Conservation (phyloP, 64 coral and sea anemone genomes). For the Orbicella faveolata region DNA sequence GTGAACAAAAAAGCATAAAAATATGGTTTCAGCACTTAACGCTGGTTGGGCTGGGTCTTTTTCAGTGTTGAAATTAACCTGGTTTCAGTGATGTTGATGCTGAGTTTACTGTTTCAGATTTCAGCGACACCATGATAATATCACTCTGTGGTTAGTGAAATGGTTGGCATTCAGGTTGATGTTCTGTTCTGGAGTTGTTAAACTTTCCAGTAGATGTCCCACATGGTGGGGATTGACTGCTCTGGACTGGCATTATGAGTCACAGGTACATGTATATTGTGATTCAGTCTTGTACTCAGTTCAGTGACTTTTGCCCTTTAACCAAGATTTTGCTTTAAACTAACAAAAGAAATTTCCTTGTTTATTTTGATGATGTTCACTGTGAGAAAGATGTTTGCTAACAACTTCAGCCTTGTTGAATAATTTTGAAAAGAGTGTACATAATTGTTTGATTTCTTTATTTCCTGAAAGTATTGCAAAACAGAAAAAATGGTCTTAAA, state of each 20-base stretch:
- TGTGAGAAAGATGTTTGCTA: neutral
- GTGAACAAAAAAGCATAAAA: too few species aligned
- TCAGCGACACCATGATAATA: slow-evolving; percentile 49
- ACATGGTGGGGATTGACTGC: slow-evolving; percentile 93
- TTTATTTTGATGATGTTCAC: too few species aligned
- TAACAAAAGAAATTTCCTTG: too few species aligned
- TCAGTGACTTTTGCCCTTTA: neutral
- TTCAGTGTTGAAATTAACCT: too few species aligned
- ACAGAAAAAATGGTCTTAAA: too few species aligned
- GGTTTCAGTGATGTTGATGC: neutral
- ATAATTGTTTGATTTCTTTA: too few species aligned
- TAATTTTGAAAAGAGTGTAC: too few species aligned
- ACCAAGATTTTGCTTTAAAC: neutral
- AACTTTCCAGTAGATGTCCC: slow-evolving; percentile 77
- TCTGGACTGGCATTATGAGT: slow-evolving; percentile 94
- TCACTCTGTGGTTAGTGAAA: slow-evolving; percentile 85
- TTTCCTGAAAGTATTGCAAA: too few species aligned
- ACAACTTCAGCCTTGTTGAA: too few species aligned
- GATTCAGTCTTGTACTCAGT: too few species aligned
- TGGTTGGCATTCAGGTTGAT: slow-evolving; percentile 90
- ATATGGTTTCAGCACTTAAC: too few species aligned
- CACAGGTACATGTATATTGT: slow-evolving; percentile 84
- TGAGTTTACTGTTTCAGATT: slow-evolving; percentile 13
- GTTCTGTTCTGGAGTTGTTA: slow-evolving; percentile 96
- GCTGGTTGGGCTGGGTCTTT: too few species aligned